These are phyloP conservation scores for Ia io DNA, from an alignment of 2,113 vertebrate species.

Conservation along the genomic window DNA sequence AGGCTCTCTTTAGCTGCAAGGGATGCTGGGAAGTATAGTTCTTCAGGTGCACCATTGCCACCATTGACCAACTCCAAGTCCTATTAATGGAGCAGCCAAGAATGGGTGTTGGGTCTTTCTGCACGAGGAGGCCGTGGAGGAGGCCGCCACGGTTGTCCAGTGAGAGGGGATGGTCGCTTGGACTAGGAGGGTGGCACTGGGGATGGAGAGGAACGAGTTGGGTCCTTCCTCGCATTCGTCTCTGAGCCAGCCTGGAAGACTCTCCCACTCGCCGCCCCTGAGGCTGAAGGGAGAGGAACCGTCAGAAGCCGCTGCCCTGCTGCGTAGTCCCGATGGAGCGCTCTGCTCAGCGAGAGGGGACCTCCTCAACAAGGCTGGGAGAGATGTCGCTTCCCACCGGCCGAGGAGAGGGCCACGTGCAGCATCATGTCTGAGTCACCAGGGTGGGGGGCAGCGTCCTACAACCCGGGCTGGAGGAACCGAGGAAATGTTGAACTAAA, in stretches of 20 bases:
- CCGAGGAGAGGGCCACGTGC: fast-evolving
- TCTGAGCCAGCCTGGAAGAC: neutral
- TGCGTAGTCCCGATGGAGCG: fast-evolving
- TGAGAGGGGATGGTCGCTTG: neutral
- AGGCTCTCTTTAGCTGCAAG: neutral
- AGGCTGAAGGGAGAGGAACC: neutral
- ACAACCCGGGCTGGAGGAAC: neutral
- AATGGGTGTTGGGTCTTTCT: neutral
- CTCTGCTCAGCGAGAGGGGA: fast-evolving
- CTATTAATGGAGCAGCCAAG: neutral
- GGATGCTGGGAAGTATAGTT: neutral
- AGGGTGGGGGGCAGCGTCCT: neutral
- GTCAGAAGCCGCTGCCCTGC: too few species aligned
- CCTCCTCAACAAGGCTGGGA: fast-evolving
- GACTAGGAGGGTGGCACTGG: neutral
- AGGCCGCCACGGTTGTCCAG: neutral
- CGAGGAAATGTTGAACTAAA: neutral
- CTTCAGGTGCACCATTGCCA: neutral
- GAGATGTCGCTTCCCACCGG: neutral
- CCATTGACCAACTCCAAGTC: neutral
- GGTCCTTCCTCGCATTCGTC: neutral
- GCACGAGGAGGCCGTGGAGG: neutral
- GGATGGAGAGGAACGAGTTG: neutral
- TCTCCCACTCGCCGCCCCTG: neutral
- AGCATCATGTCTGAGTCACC: fast-evolving